These are phyloP conservation scores for Polydrusus cervinus DNA, from an alignment of 2,888 invertebrate species.

Conservation along the genomic window DNA sequence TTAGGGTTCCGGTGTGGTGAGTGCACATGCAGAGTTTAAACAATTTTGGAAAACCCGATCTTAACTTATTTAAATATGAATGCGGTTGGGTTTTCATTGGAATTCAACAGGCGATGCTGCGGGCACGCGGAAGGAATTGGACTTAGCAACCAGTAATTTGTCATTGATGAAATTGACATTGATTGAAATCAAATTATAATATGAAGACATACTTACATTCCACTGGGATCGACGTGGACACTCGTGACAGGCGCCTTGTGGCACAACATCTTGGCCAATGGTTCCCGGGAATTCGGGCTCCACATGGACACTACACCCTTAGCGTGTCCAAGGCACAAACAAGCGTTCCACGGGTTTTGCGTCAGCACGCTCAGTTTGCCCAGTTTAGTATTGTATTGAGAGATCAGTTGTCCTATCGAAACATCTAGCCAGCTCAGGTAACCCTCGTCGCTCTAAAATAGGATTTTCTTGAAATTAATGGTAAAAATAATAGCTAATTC, in stretches of 20 bases:
- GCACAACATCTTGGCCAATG: conserved; percentile 93
- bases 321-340: conserved; percentile 90
- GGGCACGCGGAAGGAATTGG: too few relatives aligned
- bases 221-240: conserved; percentile 88
- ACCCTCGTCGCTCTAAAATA: conserved; percentile 80
- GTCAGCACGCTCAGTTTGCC: conserved; percentile 89
- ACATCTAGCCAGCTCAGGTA: conserved; percentile 95
- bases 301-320: conserved; percentile 96
- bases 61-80: too few relatives aligned
- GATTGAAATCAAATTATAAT: too few relatives aligned
- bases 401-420: conserved; percentile 92
- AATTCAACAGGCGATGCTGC: too few relatives aligned
- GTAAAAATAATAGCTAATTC: too few relatives aligned
- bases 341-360: conserved; percentile 96
- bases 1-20: too few relatives aligned
- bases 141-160: too few relatives aligned
- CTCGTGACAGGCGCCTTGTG: conserved; percentile 88
- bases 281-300: conserved; percentile 90
- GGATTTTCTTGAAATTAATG: too few relatives aligned
- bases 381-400: conserved; percentile 83
- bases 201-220: conserved; percentile 83
- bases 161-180: too few relatives aligned
- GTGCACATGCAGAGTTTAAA: too few relatives aligned
- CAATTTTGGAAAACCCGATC: too few relatives aligned
- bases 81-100: too few relatives aligned